Base-by-base conservation (phyloP, 1,140 invertebrate species). In the Caenorhabditis brenneri region DNA sequence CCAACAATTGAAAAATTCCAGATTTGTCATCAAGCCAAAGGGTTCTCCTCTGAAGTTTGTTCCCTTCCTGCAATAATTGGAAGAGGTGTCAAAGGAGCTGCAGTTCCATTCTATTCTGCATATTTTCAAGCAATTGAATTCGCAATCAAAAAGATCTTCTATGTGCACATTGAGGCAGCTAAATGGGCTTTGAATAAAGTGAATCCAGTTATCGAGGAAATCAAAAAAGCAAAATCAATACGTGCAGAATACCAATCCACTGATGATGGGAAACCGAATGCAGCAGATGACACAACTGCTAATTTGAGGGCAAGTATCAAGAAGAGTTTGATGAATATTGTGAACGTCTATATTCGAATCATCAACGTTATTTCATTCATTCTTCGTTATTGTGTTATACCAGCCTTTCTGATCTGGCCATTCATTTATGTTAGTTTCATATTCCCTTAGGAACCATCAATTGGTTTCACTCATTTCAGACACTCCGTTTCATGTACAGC, bases 11-110 rank as follows among this genome's bases (percentile, higher is more conserved):
- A 27, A 39, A 10, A 33, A 22, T 15, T 74, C 31, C 46, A 82
- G 81, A 82, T 82, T n/a, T 82, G 65, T 15, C 65, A 74, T 31
- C 65, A 82, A 74, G 55, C 55, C 0, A 48, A 46, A 39, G 27
- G 39, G 22, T 60, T 55, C 55, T 60, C 49, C n/a, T 60, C 48
- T 33, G 48, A 46, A 81, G 51, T 53, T 31, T 58, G 39, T 46
- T 81, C 80, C 39, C 31, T 80, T 6, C 46, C 51, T 49, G 9
- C 80, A 19, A 46, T 74, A 5, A 74, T 74, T 42, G 65, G 65
- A 74, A 74, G 42, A 81, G 80, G 80, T n/a, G 60, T 82, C 16
- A 69, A 58, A 31, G 81, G 60, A 33, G 81, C 39, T 46, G 81
- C 81, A 1, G 81, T 82, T n/a, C 81, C 81, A 31, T 82, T 69